These are phyloP conservation scores for Cataglyphis albicans DNA, from an alignment of 2,888 invertebrate genomes.

Conservation along the genomic window DNA sequence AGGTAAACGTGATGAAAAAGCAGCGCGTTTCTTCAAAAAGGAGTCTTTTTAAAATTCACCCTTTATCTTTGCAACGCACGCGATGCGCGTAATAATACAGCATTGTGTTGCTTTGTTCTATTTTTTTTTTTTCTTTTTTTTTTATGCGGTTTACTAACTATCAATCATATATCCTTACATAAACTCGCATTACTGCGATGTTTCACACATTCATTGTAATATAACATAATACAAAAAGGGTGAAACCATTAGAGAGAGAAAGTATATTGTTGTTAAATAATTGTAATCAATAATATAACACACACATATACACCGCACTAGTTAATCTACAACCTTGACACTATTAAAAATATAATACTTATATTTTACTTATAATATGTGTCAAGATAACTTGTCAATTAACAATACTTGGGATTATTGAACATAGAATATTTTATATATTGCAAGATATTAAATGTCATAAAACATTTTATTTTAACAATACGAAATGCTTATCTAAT, in stretches of 20 bases:
- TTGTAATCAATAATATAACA: slow-evolving; percentile 8
- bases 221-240: neutral
- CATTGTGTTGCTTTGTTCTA: slow-evolving; percentile 37
- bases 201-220: slow-evolving; percentile 43
- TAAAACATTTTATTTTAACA: neutral
- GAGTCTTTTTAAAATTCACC: slow-evolving; percentile 60
- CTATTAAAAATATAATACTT: neutral
- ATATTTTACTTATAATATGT: neutral
- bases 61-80: slow-evolving; percentile 52
- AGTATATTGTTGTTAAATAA: neutral
- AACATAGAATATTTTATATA: neutral
- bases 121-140: slow-evolving; percentile 25
- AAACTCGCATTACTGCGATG: slow-evolving; percentile 39
- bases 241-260: neutral
- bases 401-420: neutral
- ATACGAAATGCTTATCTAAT: neutral
- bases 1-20: slow-evolving; percentile 44
- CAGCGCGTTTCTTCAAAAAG: slow-evolving; percentile 38
- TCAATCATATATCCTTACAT: slow-evolving; percentile 50
- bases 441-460: neutral
- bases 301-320: neutral
- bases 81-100: slow-evolving; percentile 59
- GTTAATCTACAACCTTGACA: neutral
- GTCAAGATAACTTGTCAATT: neutral
- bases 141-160: slow-evolving; percentile 43